phyloP scores from a whole-genome alignment of 1,140 invertebrate species.

The Chymomyza costata region DNA sequence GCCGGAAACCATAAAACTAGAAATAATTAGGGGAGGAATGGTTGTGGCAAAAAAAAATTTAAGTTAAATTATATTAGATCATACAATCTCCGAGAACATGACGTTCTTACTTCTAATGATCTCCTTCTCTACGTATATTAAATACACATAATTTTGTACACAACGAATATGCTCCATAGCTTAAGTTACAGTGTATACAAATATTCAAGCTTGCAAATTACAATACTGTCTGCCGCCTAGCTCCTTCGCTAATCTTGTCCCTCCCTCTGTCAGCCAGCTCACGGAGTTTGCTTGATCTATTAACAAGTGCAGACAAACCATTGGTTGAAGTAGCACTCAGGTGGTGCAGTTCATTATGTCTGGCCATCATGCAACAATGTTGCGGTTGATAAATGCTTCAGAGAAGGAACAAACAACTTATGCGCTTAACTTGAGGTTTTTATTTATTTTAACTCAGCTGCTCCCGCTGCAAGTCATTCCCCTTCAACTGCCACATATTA shows the following conservation, averaged over 20 bases:
- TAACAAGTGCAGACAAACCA: constrained; percentile 42
- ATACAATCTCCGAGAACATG: too few species aligned
- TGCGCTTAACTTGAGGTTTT: constrained; percentile 66
- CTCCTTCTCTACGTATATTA: too few species aligned
- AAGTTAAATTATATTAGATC: too few species aligned
- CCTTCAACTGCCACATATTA: constrained; percentile 6
- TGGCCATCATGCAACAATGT: constrained; percentile 61
- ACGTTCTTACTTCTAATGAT: too few species aligned
- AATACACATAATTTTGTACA: too few species aligned
- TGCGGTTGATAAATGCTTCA: constrained; percentile 61
- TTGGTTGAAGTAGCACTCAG: too few species aligned
- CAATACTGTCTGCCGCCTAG: background rate
- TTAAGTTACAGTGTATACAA: too few species aligned
- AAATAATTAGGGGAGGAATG: too few species aligned
- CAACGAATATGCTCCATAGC: too few species aligned
- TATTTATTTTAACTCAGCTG: constrained; percentile 65
- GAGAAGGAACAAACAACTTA: constrained; percentile 69
- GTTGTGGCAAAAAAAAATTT: too few species aligned
- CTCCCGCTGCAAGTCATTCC: constrained; percentile 19
- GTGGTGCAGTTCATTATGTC: constrained; percentile 46
- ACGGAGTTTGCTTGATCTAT: constrained; percentile 60
- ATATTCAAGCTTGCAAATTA: too few species aligned
- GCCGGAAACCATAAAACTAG: too few species aligned
- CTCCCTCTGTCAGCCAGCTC: constrained; percentile 25
- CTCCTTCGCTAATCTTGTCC: background rate